These are phyloP conservation scores for Harpalus rubripes DNA, from an alignment of 2,888 invertebrate species.

Conservation along the genomic window DNA sequence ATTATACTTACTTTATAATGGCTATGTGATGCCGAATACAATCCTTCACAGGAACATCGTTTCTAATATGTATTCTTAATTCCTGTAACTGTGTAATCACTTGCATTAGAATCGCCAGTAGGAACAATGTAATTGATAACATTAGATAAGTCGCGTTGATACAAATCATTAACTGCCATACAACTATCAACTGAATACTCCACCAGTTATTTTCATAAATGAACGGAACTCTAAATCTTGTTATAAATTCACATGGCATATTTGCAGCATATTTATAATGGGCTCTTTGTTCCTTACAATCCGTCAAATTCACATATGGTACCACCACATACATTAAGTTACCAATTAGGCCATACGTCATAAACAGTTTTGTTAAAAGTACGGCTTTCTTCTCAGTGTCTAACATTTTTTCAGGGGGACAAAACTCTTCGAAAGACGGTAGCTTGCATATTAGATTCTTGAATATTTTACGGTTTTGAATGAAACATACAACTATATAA, in stretches of 20 bases:
- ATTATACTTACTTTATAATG: constrained; percentile 43
- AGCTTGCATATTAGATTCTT: not conserved
- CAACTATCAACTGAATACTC: not conserved
- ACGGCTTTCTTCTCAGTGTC: constrained; percentile 9
- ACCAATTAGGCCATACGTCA: constrained; percentile 20
- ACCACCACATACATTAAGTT: constrained; percentile 12
- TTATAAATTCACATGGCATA: constrained; percentile 47
- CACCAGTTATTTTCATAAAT: constrained; percentile 22
- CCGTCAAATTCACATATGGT: not conserved
- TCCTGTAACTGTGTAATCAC: constrained; percentile 18
- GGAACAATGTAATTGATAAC: constrained; percentile 25
- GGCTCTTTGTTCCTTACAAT: constrained; percentile 1
- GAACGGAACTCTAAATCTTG: constrained; percentile 27
- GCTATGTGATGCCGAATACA: constrained; percentile 37
- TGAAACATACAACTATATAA: constrained; percentile 29
- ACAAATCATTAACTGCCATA: constrained; percentile 11
- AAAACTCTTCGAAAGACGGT: constrained; percentile 13
- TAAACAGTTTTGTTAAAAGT: constrained; percentile 16
- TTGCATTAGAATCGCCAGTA: constrained; percentile 32
- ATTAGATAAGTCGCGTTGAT: not conserved
- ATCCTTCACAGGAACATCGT: constrained; percentile 4
- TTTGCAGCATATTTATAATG: constrained; percentile 29
- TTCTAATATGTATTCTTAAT: not conserved
- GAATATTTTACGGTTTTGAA: constrained; percentile 23
- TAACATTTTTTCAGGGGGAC: constrained; percentile 9